Evolutionary conservation across 2,797 vertebrate species (phyloP).

Genomic region (Parambassis ranga): DNA sequence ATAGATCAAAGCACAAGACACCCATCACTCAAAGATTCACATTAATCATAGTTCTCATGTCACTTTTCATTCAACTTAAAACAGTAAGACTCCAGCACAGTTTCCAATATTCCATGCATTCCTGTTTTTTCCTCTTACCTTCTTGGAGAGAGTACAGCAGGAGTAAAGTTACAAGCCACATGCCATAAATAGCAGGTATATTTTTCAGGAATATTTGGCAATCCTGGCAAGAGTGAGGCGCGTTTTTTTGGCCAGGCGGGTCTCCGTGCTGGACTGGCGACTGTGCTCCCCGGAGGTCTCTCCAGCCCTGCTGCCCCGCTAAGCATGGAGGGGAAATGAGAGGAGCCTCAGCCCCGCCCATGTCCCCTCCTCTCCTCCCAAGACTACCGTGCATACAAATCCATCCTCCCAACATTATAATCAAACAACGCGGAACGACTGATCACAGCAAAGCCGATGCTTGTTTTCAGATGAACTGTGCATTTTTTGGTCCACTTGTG

Average conservation of each 20-base stretch:
- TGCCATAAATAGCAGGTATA: slow-evolving; percentile 93
- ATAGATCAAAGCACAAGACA: slow-evolving; percentile 33
- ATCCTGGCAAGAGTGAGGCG: slow-evolving; percentile 81
- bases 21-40: neutral
- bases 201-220: slow-evolving; percentile 89
- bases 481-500: slow-evolving; percentile 16
- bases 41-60: neutral
- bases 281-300: slow-evolving; percentile 80
- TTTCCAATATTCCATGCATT: slow-evolving; percentile 14
- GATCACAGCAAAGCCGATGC: slow-evolving; percentile 25
- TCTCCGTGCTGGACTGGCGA: slow-evolving; percentile 82
- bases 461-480: slow-evolving; percentile 13
- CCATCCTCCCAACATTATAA: slow-evolving; percentile 58
- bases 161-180: slow-evolving; percentile 97
- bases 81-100: slow-evolving; percentile 3
- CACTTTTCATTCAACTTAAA: slow-evolving; percentile 60
- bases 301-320: slow-evolving; percentile 81
- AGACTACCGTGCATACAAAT: slow-evolving; percentile 77
- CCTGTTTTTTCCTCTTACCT: slow-evolving; percentile 80
- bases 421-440: slow-evolving; percentile 52
- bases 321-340: slow-evolving; percentile 76
- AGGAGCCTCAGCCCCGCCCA: slow-evolving; percentile 78
- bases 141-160: slow-evolving; percentile 93
- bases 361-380: slow-evolving; percentile 76
- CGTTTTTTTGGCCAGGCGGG: slow-evolving; percentile 80